Evolutionary conservation across 2,797 vertebrate genomes (phyloP), one percentile per base, ranked within the genome.

Genomic region (Meriones psammophilus): DNA sequence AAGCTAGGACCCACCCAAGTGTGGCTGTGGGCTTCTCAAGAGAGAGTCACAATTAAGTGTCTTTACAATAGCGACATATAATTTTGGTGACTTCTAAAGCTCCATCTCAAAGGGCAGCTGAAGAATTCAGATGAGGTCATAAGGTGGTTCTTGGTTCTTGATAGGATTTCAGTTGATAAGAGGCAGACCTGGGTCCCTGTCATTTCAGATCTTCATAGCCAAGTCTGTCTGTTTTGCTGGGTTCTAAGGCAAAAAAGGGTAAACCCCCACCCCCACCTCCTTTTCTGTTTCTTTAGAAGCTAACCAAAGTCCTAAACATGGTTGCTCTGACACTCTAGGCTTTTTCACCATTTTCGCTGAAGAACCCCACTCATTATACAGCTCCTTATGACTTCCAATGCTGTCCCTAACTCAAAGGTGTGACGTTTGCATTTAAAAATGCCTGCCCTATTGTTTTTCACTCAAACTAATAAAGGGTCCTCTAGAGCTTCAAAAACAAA

Each of bases 21-120:
- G 66, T 39, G 30, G 13, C 46, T 86, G 30, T 71, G 50, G 33
- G 66, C 50, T 68, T 85, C 83, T 54, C 33, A n/a, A 86, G 64
- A 84, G 80, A 62, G 64, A 50, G 30, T 86, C 46, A 68, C 64
- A 86, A 54, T 86, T 69, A 86, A 86, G 42, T 85, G 60, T 85
- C 64, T 69, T 85, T 50, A 46, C 39, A 85, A n/a, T 54, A 86
- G 64, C 4, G 62, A n/a, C 42, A 24, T 69, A 54, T 69, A 54
- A 69, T 69, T 69, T 86, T 68, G 42, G 64, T 68, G 83, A 69
- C 64, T 86, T 50, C 39, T 66, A 14, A 66, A 46, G 80, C 64
- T 64, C 26, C 39, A 66, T 84, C 60, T 66, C 14, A 46, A 12
- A 68, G 62, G 17, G 30, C 17, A 33, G 42, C 1, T 85, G 14